phyloP scores from a whole-genome alignment of 2,797 vertebrate genomes.

The Oryzias dopingdopingensis region DNA sequence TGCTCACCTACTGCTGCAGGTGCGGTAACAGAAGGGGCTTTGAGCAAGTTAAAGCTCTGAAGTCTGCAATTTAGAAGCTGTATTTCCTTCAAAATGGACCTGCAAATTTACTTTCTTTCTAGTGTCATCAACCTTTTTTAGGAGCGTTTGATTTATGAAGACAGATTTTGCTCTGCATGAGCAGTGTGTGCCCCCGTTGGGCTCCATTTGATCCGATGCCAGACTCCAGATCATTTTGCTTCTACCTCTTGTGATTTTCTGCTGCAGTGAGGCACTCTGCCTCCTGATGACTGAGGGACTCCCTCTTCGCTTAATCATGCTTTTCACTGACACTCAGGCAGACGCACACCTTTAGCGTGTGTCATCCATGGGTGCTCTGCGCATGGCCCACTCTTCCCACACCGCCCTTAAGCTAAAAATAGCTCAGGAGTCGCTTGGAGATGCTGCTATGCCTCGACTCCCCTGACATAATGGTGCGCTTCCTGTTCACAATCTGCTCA shows the following conservation, averaged over 20 bases:
- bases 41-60: not conserved
- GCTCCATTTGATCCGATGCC: constrained; percentile 40
- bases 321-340: constrained; percentile 21
- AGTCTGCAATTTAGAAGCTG: not conserved
- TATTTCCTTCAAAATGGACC: not conserved
- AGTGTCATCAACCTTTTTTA: not conserved
- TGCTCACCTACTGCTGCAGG: constrained; percentile 44
- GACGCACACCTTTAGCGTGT: constrained; percentile 11
- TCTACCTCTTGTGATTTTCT: constrained; percentile 21
- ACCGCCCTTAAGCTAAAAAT: constrained; percentile 67
- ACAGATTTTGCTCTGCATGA: constrained; percentile 20
- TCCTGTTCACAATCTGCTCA: constrained; percentile 43
- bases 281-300: constrained; percentile 35
- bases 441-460: constrained; percentile 41
- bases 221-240: constrained; percentile 39
- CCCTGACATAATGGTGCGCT: constrained; percentile 45
- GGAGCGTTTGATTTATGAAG: constrained; percentile 5
- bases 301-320: constrained; percentile 16
- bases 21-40: constrained; percentile 17
- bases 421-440: constrained; percentile 64
- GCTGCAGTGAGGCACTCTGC: constrained; percentile 38
- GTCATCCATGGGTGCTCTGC: no score
- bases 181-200: constrained; percentile 18
- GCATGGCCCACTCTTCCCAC: constrained; percentile 55
- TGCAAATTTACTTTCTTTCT: not conserved